Percentiles rank a stretch among this genome's conserved stretches.
phyloP scores from a whole-genome alignment of 2,797 vertebrate genomes.

The Intellagama lesueurii region DNA sequence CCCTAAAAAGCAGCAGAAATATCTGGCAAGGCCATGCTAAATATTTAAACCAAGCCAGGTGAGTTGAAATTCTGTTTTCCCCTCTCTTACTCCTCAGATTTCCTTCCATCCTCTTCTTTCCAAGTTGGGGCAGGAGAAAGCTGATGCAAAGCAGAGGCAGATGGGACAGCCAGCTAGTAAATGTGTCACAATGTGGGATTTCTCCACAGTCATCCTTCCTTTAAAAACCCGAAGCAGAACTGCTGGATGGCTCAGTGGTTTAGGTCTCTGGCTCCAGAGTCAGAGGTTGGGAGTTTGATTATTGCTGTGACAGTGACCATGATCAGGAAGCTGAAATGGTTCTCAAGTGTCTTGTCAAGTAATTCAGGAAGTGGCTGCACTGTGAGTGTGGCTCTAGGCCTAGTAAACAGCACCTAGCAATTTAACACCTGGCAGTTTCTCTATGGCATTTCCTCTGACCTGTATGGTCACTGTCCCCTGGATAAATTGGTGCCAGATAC shows the following conservation, averaged over 20 bases:
- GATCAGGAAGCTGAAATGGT: not conserved
- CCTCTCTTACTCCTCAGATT: not conserved
- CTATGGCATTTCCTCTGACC: not conserved
- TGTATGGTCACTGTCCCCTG: not conserved
- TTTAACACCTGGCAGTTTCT: not conserved
- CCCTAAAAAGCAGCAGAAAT: constrained; percentile 67
- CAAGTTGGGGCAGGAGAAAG: not conserved
- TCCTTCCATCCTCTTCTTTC: not conserved
- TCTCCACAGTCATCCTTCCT: not conserved
- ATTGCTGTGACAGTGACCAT: not conserved
- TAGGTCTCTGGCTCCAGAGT: too few species aligned
- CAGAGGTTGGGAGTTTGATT: too few species aligned
- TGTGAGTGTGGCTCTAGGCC: not conserved
- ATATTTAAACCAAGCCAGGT: constrained; percentile 70
- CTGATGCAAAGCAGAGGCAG: constrained; percentile 19
- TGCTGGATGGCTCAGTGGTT: too few species aligned
- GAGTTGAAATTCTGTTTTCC: constrained; percentile 51
- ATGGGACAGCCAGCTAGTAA: constrained; percentile 6
- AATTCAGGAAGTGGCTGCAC: not conserved
- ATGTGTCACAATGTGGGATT: not conserved
- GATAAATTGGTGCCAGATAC: too few species aligned
- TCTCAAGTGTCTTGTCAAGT: not conserved
- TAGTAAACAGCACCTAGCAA: not conserved
- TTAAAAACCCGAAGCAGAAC: not conserved
- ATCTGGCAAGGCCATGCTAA: constrained; percentile 56